Evolutionary conservation across 2,797 vertebrate species (phyloP).

Genomic region (Aphelocoma californica): DNA sequence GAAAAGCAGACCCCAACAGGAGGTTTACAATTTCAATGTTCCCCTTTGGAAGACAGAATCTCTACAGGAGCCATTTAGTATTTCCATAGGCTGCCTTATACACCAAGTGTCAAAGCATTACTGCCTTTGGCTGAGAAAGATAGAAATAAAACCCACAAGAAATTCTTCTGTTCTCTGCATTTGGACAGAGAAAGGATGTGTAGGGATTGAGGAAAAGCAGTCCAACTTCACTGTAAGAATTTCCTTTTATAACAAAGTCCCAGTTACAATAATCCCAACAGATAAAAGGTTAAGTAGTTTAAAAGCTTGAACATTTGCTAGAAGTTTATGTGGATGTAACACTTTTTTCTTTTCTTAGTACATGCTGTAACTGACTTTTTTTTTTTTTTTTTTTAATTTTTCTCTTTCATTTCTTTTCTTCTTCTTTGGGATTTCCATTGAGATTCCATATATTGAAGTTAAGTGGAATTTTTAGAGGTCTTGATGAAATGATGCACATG

Average conservation of each 20-base stretch:
- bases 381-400: neutral
- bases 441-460: neutral
- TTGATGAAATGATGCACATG: neutral
- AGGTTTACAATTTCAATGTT: neutral
- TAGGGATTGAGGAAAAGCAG: neutral
- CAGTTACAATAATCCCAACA: neutral
- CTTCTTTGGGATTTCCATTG: neutral
- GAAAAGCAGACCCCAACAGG: neutral
- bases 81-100: neutral
- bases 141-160: neutral
- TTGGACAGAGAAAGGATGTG: neutral
- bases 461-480: neutral
- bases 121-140: neutral
- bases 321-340: neutral
- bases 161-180: neutral
- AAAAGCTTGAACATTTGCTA: neutral
- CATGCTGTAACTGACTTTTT: neutral
- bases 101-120: neutral
- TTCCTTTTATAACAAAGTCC: neutral
- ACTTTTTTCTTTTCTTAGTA: neutral
- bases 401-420: neutral
- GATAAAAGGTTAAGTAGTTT: neutral
- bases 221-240: neutral
- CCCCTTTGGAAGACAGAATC: neutral
- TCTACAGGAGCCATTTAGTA: neutral